Conservation (phyloP, 2,113 vertebrate genomes). For the Toxotes chatareus region DNA sequence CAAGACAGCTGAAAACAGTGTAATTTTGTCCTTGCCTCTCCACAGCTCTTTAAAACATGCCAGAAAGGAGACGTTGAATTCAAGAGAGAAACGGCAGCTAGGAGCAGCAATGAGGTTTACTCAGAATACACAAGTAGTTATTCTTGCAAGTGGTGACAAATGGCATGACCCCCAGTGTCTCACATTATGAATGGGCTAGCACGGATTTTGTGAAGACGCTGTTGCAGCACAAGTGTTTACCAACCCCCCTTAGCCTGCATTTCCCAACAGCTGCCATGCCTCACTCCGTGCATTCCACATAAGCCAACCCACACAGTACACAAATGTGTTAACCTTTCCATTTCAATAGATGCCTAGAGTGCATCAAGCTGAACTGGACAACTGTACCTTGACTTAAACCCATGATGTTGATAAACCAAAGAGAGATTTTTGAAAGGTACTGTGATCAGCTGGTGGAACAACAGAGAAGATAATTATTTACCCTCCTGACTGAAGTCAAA, state of each 20-base stretch:
- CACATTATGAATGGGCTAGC: not conserved
- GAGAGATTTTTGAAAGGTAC: not conserved
- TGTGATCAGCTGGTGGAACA: not conserved
- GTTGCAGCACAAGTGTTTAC: slow-evolving; percentile 27
- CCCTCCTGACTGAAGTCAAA: not conserved
- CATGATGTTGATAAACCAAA: not conserved
- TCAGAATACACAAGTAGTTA: not conserved
- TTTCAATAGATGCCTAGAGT: slow-evolving; percentile 7
- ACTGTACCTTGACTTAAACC: not conserved
- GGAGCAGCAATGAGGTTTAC: not conserved
- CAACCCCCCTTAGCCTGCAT: not conserved
- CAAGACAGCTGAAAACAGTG: not conserved
- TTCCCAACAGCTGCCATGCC: slow-evolving; percentile 45
- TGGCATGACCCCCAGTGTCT: not conserved
- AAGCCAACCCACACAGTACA: not conserved
- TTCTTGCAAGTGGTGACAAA: not conserved
- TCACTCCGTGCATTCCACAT: slow-evolving; percentile 26
- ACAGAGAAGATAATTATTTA: not conserved
- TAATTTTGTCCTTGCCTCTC: not conserved
- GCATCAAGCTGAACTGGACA: slow-evolving; percentile 3
- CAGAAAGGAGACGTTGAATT: not conserved
- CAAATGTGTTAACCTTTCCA: slow-evolving; percentile 24
- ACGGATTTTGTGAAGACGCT: not conserved
- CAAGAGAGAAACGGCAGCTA: not conserved
- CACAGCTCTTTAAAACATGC: not conserved